Base-by-base conservation (phyloP, 1,140 invertebrate species). In the Drosophila pseudoobscura region DNA sequence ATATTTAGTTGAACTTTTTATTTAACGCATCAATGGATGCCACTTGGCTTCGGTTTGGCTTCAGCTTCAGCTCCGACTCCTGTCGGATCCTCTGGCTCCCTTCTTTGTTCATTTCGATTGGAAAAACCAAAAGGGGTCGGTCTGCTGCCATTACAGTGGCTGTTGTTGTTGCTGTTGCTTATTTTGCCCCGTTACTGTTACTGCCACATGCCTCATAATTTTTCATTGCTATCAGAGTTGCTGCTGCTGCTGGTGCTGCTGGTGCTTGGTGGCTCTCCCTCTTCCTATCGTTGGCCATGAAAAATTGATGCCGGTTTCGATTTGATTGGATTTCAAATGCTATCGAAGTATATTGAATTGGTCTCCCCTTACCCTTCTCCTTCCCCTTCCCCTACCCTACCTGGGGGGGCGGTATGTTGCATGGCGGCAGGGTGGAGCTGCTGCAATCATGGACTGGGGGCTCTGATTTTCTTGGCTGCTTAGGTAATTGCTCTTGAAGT, bases 291-390 rank as follows among this genome's bases (percentile, higher is more conserved):
- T 22, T n/a, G 41, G 47, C 61, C 56, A 76, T 85, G 62, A 76
- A 76, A 83, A 85, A 80, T 80, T 85, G 80, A 73, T 85, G 72
- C 80, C 49, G 39, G 60, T 55, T 73, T 80, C 73, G 76, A 76
- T 85, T 80, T 80, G 80, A 85, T 84, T 84, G 72, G 80, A 85
- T 84, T 83, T 85, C 55, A 80, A 85, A 77, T 80, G 72, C 66
- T 47, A 65, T 73, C 63, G 55, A 76, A 64, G 80, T 76, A 73
- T 75, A 80, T 80, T 69, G 61, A 80, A 85, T 84, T 85, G 62
- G 62, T 59, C 61, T 69, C 39, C 59, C 51, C 29, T 31, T 39
- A 3, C 35, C 35, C 29, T 31, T 0, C 26, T 5, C 26, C 65
- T 59, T 60, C 63, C 43, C 59, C 57, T 7, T 6, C 2, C 31